Percentiles rank a stretch among this genome's conserved stretches.
Conservation (phyloP, 2,797 vertebrate genomes). For the Cichlasoma orientale region DNA sequence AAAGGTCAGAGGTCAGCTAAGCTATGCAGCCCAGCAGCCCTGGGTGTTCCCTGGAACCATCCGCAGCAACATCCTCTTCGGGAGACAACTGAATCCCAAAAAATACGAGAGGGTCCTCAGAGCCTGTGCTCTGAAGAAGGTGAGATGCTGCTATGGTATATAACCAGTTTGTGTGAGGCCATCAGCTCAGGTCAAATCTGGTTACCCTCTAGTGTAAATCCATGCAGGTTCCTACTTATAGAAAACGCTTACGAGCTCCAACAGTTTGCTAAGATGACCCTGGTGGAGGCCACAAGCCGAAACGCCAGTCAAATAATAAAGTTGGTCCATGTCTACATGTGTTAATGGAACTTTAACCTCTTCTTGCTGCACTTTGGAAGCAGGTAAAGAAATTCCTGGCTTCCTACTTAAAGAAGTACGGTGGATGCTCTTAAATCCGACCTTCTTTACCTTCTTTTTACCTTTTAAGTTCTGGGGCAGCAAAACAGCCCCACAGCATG, state of each 20-base stretch:
- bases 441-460: too few relatives aligned
- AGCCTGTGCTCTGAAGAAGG: slow-evolving; percentile 93
- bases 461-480: too few relatives aligned
- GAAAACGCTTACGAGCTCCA: background rate
- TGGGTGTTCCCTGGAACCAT: slow-evolving; percentile 95
- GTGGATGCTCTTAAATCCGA: too few relatives aligned
- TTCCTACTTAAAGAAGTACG: too few relatives aligned
- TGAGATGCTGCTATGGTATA: slow-evolving; percentile 51
- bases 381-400: too few relatives aligned
- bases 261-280: background rate
- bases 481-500: too few relatives aligned
- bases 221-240: background rate
- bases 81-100: slow-evolving; percentile 85
- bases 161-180: background rate
- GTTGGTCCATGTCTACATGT: too few relatives aligned
- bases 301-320: background rate
- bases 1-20: slow-evolving; percentile 83
- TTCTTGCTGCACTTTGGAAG: too few relatives aligned
- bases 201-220: background rate
- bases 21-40: slow-evolving; percentile 92
- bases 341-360: too few relatives aligned
- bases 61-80: slow-evolving; percentile 94
- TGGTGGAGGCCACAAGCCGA: background rate
- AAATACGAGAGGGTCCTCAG: slow-evolving; percentile 88
- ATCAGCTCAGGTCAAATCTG: background rate